Evolutionary conservation across 2,113 vertebrate genomes (phyloP).

Genomic region (Perccottus glenii): DNA sequence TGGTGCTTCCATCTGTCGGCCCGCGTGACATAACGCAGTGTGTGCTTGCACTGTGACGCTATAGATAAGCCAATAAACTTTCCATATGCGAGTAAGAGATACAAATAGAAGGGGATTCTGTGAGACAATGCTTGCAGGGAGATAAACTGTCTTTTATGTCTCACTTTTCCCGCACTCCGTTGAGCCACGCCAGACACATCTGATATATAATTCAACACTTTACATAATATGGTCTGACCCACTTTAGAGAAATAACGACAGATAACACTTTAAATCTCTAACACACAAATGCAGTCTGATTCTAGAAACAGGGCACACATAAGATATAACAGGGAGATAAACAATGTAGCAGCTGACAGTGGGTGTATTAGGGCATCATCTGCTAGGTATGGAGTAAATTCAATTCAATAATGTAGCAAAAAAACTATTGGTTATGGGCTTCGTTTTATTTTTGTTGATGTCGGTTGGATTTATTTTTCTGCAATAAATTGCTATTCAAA

Average conservation of each 20-base stretch:
- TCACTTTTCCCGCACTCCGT: conserved; percentile 46
- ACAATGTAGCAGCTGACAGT: conserved; percentile 11
- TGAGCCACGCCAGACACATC: conserved; percentile 62
- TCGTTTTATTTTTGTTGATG: background rate
- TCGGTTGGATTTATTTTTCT: background rate
- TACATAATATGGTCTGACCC: conserved; percentile 71
- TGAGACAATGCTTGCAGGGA: background rate
- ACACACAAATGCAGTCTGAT: conserved; percentile 3
- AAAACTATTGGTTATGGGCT: background rate
- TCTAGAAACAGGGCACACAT: background rate
- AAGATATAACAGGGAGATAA: conserved; percentile 33
- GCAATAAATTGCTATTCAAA: background rate
- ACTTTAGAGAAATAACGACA: conserved; percentile 68
- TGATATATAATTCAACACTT: conserved; percentile 78
- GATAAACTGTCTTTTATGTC: conserved; percentile 21
- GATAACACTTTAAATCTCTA: conserved; percentile 67
- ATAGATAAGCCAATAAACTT: conserved; percentile 2
- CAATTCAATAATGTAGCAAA: background rate
- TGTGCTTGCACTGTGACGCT: background rate
- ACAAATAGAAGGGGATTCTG: background rate
- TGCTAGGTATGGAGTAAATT: no score
- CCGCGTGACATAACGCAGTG: conserved; percentile 14
- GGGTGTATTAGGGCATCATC: no score
- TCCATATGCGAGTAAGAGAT: conserved; percentile 24
- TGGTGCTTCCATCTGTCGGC: conserved; percentile 79